These are phyloP conservation scores for Lepidurus couesii DNA, from an alignment of 1,140 invertebrate genomes.

Conservation along the genomic window DNA sequence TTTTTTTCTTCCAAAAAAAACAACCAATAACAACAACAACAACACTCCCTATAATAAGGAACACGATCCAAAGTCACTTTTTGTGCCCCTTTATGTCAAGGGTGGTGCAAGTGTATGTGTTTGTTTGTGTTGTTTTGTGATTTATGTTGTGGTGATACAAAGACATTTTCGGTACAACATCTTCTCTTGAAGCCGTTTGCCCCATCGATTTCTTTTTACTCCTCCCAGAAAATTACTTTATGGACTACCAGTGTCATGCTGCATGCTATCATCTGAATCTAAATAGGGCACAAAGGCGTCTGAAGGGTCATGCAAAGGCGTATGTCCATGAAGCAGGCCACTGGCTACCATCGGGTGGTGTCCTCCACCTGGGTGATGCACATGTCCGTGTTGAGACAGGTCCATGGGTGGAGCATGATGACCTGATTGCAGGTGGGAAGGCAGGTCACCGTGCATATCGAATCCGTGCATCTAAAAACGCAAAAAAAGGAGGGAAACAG, in stretches of 20 bases:
- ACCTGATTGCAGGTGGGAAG: slow-evolving; percentile 39
- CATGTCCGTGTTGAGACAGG: slow-evolving; percentile 43
- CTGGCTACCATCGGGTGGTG: slow-evolving; percentile 24
- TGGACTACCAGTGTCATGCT: slow-evolving; percentile 57
- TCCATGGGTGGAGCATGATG: slow-evolving; percentile 43
- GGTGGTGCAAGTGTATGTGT: no score
- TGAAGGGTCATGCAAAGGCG: slow-evolving; percentile 61
- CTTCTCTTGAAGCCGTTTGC: not conserved
- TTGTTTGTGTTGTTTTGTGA: no score
- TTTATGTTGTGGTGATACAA: no score
- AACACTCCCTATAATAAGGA: no score
- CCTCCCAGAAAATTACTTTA: slow-evolving; percentile 40
- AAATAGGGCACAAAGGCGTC: slow-evolving; percentile 85
- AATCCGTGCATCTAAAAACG: slow-evolving; percentile 77
- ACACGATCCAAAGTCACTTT: no score
- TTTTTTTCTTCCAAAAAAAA: no score
- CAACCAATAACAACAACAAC: no score
- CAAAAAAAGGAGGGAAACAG: slow-evolving; percentile 29
- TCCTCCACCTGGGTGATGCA: slow-evolving; percentile 24
- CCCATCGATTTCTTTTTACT: not conserved
- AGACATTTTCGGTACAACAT: no score
- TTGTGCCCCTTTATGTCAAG: no score
- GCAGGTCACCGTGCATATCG: slow-evolving; percentile 55
- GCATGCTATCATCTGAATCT: slow-evolving; percentile 66
- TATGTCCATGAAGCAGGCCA: slow-evolving; percentile 43